phyloP scores from a whole-genome alignment of 2,797 vertebrate genomes.

The Xenentodon cancila region DNA sequence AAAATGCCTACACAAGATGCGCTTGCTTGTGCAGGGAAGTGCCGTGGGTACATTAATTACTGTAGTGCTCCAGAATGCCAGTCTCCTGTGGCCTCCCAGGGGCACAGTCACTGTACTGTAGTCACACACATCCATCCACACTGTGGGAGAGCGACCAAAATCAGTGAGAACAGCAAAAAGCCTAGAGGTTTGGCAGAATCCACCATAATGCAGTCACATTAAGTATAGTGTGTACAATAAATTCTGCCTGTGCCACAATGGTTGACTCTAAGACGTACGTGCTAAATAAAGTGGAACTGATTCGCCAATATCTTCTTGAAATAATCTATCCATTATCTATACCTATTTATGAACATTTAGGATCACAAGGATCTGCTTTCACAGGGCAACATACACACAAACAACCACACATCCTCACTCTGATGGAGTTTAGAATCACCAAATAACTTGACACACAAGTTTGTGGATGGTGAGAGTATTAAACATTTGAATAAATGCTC shows the following conservation, averaged over 20 bases:
- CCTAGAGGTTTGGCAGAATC: background rate
- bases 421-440: no score
- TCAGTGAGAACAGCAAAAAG: slow-evolving; percentile 16
- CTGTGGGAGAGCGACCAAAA: slow-evolving; percentile 13
- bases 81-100: slow-evolving; percentile 51
- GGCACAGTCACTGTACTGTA: slow-evolving; percentile 46
- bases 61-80: slow-evolving; percentile 58
- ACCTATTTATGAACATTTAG: no score
- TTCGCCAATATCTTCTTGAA: no score
- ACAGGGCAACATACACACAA: no score
- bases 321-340: no score
- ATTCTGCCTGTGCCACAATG: background rate
- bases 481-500: no score
- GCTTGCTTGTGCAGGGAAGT: slow-evolving; percentile 44
- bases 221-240: background rate
- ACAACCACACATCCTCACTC: no score
- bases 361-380: no score
- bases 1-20: slow-evolving; percentile 1
- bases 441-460: no score
- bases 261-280: no score
- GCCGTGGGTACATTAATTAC: slow-evolving; percentile 61
- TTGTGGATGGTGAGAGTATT: no score
- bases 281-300: no score
- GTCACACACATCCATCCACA: slow-evolving; percentile 29
- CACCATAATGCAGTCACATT: slow-evolving; percentile 1